Evolutionary conservation across 2,797 vertebrate genomes (phyloP), one percentile per base, ranked within the genome.

Genomic region (Urocyon cinereoargenteus): DNA sequence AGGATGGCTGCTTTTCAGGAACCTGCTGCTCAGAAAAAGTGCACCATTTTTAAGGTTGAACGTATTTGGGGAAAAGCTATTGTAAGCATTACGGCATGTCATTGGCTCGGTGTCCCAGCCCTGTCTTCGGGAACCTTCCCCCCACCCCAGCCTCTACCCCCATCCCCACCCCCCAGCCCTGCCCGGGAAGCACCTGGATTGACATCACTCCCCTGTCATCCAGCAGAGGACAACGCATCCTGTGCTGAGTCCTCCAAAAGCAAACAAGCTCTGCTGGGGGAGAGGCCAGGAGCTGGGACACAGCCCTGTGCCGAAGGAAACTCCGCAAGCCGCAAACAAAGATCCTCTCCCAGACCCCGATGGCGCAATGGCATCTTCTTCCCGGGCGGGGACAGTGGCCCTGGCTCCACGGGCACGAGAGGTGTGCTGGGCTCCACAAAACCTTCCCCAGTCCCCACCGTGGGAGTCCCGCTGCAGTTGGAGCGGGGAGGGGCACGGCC

Each of bases 101-200:
- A 86, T 90, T 96, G 90, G 87, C 98, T 97, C 91, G 11, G 73
- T 62, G 91, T 90, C 83, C 96, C 83, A 77, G 86, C 91, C 86
- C 79, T 57, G 81, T 78, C 49, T 75, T 96, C 31, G 6, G 0
- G 40, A 59, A 96, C 92, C 96, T 97, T 90, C 36, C 21, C 73
- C 97, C 40, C 40, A 45, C 40, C 40, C 40, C 40, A 45, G 40
- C 40, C 40, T 45, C 40, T 45, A 8, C 40, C 40, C n/a, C 40
- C 7, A 45, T 28, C 61, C 62, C 66, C n/a, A 45, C 22, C 97
- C 96, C 12, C 16, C 68, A 53, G 95, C 89, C 24, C 28, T 0
- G 77, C 6, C 98, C 97, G 78, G 98, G 98, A 99, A 99, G 97
- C 98, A 99, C 98, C 99, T 99, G 99, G 79, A 19, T 94, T 97